Base-by-base conservation (phyloP, 1,140 invertebrate species). In the Pteromalus puparum region DNA sequence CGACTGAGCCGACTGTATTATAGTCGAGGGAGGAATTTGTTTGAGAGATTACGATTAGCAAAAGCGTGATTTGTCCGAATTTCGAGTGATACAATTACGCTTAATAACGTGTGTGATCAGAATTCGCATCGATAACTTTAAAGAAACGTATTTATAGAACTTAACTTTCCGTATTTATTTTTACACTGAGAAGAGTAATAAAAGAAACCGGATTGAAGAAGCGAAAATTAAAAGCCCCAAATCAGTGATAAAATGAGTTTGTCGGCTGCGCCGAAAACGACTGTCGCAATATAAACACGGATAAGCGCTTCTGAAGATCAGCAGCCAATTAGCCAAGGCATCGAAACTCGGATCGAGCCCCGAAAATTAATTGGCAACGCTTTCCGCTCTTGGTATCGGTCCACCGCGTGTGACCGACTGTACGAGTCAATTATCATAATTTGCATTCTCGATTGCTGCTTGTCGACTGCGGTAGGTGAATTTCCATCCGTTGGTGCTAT, bases 381-480 rank as follows among this genome's bases (percentile, higher is more conserved):
- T 0, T 4, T 3, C 24, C 7, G 21, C 46, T 28, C 26, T 10
- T 65, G 28, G 48, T 38, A 77, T 75, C 21, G 21, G 18, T 75
- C 21, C 15, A 48, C 46, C 2, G 46, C 0, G 2, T 48, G 2
- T 48, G 46, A 61, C 53, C 48, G 46, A 61, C 15, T 53, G 26
- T 61, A 53, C 48, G 48, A 77, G 28, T 77, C 75, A 53, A 77
- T 77, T 65, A 65, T 26, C 48, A 65, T 77, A 61, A 77, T 53
- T 77, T 76, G 10, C 68, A 30, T 70, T 28, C 42, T n/a, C n/a
- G 28, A 13, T n/a, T 3, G 42, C 74, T 76, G 24, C 48, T 76
- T 38, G 13, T 18, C 6, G 34, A 13, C 26, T 73, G 72, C 72
- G 72, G 72, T 73, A 73, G 30, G 30, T 38, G 38, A 12, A 42